Evolutionary conservation across 92 coral and sea anemone genomes (phyloP).

Genomic region (Montipora capitata): DNA sequence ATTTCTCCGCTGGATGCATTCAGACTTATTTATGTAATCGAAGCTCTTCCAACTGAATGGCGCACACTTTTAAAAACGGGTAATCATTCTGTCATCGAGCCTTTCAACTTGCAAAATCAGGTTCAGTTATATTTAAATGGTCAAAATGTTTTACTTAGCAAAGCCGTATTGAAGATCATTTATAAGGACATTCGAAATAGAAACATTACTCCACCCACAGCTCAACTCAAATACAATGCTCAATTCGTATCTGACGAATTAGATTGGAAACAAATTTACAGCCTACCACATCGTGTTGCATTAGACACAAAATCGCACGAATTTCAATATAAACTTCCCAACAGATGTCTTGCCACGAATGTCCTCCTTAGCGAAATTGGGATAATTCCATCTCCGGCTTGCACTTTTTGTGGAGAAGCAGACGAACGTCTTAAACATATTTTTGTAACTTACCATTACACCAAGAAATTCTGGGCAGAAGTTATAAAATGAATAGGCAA

Average conservation of each 20-base stretch:
- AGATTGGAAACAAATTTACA: no score
- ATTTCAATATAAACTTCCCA: no score
- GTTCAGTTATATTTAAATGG: neutral
- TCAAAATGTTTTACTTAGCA: neutral
- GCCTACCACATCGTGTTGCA: neutral
- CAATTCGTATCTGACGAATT: neutral
- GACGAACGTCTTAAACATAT: neutral
- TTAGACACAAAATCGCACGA: constrained; percentile 5
- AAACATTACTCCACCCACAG: no score
- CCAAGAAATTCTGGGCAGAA: neutral
- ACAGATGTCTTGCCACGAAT: no score
- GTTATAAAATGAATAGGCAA: neutral
- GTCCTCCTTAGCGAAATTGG: no score
- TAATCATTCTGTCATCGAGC: neutral
- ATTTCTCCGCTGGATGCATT: no score
- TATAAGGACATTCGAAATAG: no score
- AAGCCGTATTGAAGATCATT: neutral
- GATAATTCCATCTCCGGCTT: no score
- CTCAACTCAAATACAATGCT: neutral
- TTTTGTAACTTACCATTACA: neutral
- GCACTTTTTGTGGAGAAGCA: neutral
- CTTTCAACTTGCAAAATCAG: neutral
- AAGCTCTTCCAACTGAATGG: neutral
- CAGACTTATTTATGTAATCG: neutral
- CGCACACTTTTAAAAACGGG: neutral